Evolutionary conservation across 2,797 vertebrate genomes (phyloP).

Genomic region (Melanotaenia trifasciata): DNA sequence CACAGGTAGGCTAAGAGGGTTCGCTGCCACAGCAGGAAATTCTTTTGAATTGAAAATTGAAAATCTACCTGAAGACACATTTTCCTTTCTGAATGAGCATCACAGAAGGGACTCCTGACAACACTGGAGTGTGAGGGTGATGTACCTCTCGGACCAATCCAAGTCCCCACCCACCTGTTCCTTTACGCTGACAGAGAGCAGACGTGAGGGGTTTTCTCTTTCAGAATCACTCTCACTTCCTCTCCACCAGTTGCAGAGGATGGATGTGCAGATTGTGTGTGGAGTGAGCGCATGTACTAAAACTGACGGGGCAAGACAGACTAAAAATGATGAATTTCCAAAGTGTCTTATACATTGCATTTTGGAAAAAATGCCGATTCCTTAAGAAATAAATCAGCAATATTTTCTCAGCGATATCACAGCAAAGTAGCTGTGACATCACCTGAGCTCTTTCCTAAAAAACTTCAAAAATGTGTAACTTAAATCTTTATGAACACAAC

Average conservation of each 20-base stretch:
- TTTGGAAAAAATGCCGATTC: slow-evolving; percentile 9
- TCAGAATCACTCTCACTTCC: slow-evolving; percentile 74
- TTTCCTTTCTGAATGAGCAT: slow-evolving; percentile 57
- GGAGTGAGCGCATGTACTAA: slow-evolving; percentile 13
- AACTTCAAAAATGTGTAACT: neutral
- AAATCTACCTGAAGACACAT: slow-evolving; percentile 51
- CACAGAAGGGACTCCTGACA: slow-evolving; percentile 57
- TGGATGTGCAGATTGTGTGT: slow-evolving; percentile 37
- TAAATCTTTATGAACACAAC: neutral
- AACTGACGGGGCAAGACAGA: slow-evolving; percentile 19
- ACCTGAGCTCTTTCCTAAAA: neutral
- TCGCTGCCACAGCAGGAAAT: slow-evolving; percentile 59
- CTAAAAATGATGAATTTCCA: slow-evolving; percentile 35
- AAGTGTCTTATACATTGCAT: slow-evolving; percentile 18
- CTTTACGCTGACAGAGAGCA: slow-evolving; percentile 63
- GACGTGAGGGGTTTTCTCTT: slow-evolving; percentile 71
- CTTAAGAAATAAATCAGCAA: neutral
- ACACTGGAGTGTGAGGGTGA: slow-evolving; percentile 47
- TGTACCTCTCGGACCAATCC: slow-evolving; percentile 57
- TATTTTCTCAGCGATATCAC: neutral
- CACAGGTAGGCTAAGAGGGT: slow-evolving; percentile 22
- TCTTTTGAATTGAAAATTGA: slow-evolving; percentile 62
- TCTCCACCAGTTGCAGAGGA: slow-evolving; percentile 30
- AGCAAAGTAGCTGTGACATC: neutral
- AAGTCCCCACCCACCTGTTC: slow-evolving; percentile 79